phyloP scores from a whole-genome alignment of 2,888 invertebrate species.

The Lepidonotus clava region DNA sequence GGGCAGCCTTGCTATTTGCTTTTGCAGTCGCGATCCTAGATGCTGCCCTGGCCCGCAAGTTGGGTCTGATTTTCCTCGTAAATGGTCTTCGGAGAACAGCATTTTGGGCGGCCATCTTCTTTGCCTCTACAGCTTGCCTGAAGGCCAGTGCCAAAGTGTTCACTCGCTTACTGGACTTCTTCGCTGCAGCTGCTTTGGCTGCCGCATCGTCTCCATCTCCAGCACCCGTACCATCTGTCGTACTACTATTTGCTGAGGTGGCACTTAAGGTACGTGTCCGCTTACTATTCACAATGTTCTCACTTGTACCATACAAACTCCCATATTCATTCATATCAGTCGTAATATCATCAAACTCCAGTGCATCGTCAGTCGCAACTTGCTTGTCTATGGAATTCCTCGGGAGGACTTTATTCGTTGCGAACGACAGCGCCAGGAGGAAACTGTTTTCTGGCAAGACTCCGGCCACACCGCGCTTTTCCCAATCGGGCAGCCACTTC shows the following conservation, averaged over 20 bases:
- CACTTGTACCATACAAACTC: not conserved
- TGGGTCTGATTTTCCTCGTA: conserved; percentile 11
- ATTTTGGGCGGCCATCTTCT: conserved; percentile 8
- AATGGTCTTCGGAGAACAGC: not conserved
- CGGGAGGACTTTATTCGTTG: not conserved
- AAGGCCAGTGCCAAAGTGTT: conserved; percentile 43
- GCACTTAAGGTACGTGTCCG: not conserved
- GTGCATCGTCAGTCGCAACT: conserved; percentile 1
- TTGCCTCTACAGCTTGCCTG: conserved; percentile 51
- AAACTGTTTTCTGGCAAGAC: conserved; percentile 48
- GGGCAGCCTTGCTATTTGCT: not conserved
- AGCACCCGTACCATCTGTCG: not conserved
- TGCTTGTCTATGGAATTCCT: not conserved
- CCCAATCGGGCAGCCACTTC: not conserved
- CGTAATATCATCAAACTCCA: not conserved
- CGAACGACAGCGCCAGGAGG: conserved; percentile 19
- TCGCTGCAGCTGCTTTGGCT: not conserved
- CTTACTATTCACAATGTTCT: not conserved
- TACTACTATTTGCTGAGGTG: not conserved
- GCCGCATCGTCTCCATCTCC: not conserved
- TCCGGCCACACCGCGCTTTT: not conserved
- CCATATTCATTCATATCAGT: conserved; percentile 47
- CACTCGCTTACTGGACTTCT: not conserved
- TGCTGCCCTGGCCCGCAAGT: not conserved
- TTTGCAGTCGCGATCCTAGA: not conserved